A percentile compares a stretch with the other conserved stretches of the same genome.
These are phyloP conservation scores for Vimba vimba DNA, from an alignment of 2,113 vertebrate genomes.

Conservation along the genomic window DNA sequence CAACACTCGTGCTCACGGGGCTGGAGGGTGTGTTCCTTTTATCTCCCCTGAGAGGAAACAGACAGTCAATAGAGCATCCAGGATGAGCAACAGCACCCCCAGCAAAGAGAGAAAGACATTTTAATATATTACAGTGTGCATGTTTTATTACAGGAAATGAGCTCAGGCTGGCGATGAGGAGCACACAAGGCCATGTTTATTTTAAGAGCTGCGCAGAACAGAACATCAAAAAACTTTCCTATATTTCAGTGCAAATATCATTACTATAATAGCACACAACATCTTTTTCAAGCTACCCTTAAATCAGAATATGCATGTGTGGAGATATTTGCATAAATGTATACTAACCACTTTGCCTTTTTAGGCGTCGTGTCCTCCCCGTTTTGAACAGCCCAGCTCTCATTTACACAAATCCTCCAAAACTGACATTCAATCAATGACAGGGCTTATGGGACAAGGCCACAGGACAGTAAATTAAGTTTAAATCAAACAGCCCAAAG, in stretches of 20 bases:
- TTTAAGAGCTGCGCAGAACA: slow-evolving; percentile 22
- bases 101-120: slow-evolving; percentile 32
- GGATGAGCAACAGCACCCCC: slow-evolving; percentile 28
- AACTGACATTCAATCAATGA: slow-evolving; percentile 48
- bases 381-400: slow-evolving; percentile 29
- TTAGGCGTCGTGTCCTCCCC: slow-evolving; percentile 6
- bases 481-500: slow-evolving; percentile 48
- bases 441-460: slow-evolving; percentile 32
- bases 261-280: slow-evolving; percentile 47
- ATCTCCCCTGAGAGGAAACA: slow-evolving; percentile 16
- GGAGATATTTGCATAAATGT: slow-evolving; percentile 39
- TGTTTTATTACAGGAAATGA: slow-evolving; percentile 43
- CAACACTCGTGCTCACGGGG: slow-evolving; percentile 22
- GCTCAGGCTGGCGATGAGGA: slow-evolving; percentile 32
- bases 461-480: slow-evolving; percentile 44
- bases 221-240: slow-evolving; percentile 2
- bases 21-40: slow-evolving; percentile 26
- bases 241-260: slow-evolving; percentile 46
- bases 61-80: slow-evolving; percentile 36
- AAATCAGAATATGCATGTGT: slow-evolving; percentile 40
- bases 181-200: slow-evolving; percentile 45
- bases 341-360: slow-evolving; percentile 36
- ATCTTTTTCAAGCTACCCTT: slow-evolving; percentile 40
- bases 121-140: slow-evolving; percentile 38
- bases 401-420: slow-evolving; percentile 45